phyloP scores from a whole-genome alignment of 2,888 invertebrate species.

The Endotricha flammealis region DNA sequence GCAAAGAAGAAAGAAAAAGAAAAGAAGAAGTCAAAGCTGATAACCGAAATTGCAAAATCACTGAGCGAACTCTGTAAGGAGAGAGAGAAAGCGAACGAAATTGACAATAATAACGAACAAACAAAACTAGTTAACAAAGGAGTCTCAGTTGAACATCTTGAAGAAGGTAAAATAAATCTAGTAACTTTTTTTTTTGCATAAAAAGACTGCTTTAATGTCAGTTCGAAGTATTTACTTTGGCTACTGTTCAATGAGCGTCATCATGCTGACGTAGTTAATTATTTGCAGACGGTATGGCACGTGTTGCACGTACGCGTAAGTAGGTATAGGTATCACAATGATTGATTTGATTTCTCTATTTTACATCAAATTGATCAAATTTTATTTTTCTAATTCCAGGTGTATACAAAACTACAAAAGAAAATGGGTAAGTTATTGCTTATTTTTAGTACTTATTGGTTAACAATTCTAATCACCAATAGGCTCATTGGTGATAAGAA shows the following conservation, averaged over 20 bases:
- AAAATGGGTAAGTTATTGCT: slow-evolving; percentile 50
- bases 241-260: no score
- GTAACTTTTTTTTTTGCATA: not conserved
- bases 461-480: no score
- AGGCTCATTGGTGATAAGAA: no score
- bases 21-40: slow-evolving; percentile 31
- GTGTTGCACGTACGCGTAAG: no score
- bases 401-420: slow-evolving; percentile 49
- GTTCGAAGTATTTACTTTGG: no score
- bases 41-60: slow-evolving; percentile 40
- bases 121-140: slow-evolving; percentile 15
- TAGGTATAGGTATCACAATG: no score
- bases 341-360: no score
- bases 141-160: slow-evolving; percentile 38
- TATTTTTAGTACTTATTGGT: no score
- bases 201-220: not conserved
- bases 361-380: slow-evolving; percentile 1
- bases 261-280: no score
- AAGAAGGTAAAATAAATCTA: slow-evolving; percentile 41
- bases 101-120: slow-evolving; percentile 15
- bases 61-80: slow-evolving; percentile 31
- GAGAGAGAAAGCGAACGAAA: slow-evolving; percentile 14
- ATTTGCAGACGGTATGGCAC: no score
- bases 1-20: slow-evolving; percentile 36
- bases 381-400: slow-evolving; percentile 37